phyloP scores from a whole-genome alignment of 2,888 invertebrate genomes.

The Eledone cirrhosa region DNA sequence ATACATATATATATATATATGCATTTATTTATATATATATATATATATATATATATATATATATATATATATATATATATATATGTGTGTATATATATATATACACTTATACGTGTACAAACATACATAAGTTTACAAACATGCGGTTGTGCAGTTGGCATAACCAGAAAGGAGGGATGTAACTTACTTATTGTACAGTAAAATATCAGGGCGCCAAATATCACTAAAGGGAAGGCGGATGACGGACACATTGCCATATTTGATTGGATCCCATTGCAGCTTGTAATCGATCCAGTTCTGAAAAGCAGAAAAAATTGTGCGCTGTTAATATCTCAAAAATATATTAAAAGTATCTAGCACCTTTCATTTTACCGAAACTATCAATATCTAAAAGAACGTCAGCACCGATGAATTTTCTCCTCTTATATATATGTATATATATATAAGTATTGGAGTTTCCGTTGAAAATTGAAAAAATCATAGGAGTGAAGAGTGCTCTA shows the following conservation, averaged over 20 bases:
- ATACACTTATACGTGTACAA: too few species aligned
- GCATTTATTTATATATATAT: slow-evolving; percentile 6
- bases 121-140: too few species aligned
- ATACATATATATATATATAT: slow-evolving; percentile 12
- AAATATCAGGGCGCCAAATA: slow-evolving; percentile 88
- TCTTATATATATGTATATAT: too few species aligned
- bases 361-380: not conserved
- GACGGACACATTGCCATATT: slow-evolving; percentile 84
- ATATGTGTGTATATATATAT: too few species aligned
- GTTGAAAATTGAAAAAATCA: too few species aligned
- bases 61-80: too few species aligned
- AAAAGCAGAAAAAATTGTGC: slow-evolving; percentile 26
- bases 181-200: slow-evolving; percentile 87
- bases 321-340: not conserved
- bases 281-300: slow-evolving; percentile 85
- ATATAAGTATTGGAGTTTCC: too few species aligned
- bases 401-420: not conserved
- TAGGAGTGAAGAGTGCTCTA: too few species aligned
- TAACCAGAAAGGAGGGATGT: not conserved
- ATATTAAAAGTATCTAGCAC: not conserved
- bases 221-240: slow-evolving; percentile 83
- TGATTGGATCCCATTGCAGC: slow-evolving; percentile 83
- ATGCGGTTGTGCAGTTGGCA: too few species aligned
- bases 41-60: too few species aligned
- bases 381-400: not conserved